Conservation (phyloP, 1,140 invertebrate genomes). For the Callitettix versicolor region DNA sequence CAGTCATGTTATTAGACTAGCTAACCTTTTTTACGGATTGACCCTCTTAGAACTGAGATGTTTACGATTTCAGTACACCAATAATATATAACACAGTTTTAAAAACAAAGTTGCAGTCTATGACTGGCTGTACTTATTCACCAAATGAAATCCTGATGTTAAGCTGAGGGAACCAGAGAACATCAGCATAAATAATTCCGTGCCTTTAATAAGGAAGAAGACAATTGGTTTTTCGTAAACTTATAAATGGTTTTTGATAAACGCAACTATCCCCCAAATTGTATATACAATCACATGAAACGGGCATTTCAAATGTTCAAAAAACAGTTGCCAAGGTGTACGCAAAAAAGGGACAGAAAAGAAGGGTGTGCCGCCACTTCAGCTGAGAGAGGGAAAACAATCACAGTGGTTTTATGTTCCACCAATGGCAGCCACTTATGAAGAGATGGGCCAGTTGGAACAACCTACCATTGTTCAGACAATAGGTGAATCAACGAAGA, state of each 20-base stretch:
- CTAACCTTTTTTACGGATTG: no score
- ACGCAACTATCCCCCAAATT: background rate
- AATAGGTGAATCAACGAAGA: slow-evolving; percentile 30
- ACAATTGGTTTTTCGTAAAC: slow-evolving; percentile 22
- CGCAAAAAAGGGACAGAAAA: slow-evolving; percentile 9
- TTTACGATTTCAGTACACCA: no score
- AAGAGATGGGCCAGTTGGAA: slow-evolving; percentile 28
- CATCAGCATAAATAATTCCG: slow-evolving; percentile 21
- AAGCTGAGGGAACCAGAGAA: slow-evolving; percentile 22
- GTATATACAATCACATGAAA: slow-evolving; percentile 34
- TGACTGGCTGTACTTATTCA: no score
- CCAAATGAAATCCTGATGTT: no score
- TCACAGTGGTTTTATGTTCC: slow-evolving; percentile 29
- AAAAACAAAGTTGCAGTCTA: no score
- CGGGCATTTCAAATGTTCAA: slow-evolving; percentile 31
- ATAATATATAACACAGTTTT: no score
- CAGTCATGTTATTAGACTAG: no score
- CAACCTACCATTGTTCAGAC: slow-evolving; percentile 26
- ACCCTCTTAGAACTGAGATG: no score
- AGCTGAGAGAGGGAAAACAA: slow-evolving; percentile 27
- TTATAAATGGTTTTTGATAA: background rate
- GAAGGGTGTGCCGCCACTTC: slow-evolving; percentile 19
- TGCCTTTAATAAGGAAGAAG: slow-evolving; percentile 17
- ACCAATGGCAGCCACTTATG: slow-evolving; percentile 26
- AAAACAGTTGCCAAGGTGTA: slow-evolving; percentile 19